Percentiles rank a stretch among this genome's conserved stretches.
Evolutionary conservation across 2,113 vertebrate species (phyloP).

Genomic region (Pedionomus torquatus): DNA sequence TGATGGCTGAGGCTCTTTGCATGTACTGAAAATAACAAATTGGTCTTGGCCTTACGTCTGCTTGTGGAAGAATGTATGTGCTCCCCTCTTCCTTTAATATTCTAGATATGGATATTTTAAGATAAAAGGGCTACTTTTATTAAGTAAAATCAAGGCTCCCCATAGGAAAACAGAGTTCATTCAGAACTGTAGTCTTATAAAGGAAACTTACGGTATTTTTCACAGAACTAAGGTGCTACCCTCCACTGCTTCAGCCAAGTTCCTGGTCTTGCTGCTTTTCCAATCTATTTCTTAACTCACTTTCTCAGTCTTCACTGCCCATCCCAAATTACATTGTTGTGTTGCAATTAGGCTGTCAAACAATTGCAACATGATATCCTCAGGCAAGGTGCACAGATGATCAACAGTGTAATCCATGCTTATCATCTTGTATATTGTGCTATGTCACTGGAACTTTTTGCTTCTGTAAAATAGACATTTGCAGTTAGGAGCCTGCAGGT

Average conservation of each 20-base stretch:
- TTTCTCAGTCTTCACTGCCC: background rate
- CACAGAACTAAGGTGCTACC: background rate
- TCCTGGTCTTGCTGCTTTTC: background rate
- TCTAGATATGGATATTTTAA: background rate
- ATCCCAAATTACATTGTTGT: background rate
- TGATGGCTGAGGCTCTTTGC: background rate
- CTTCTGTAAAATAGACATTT: background rate
- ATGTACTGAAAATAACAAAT: background rate
- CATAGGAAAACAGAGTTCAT: background rate
- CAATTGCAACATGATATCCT: background rate
- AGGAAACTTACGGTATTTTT: background rate
- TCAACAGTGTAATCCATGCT: background rate
- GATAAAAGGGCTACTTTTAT: background rate
- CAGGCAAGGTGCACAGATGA: background rate
- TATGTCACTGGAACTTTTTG: background rate
- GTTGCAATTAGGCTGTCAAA: background rate
- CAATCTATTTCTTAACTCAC: background rate
- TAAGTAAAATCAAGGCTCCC: background rate
- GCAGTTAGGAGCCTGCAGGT: background rate
- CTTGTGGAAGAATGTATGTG: background rate
- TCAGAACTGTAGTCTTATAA: background rate
- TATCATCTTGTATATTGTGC: background rate
- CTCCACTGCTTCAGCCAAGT: background rate
- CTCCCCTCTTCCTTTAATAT: background rate
- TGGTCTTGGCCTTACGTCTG: background rate